Percentiles rank a stretch among this genome's conserved stretches.
These are phyloP conservation scores for Microtus ochrogaster DNA, from an alignment of 2,113 vertebrate genomes.

Conservation along the genomic window DNA sequence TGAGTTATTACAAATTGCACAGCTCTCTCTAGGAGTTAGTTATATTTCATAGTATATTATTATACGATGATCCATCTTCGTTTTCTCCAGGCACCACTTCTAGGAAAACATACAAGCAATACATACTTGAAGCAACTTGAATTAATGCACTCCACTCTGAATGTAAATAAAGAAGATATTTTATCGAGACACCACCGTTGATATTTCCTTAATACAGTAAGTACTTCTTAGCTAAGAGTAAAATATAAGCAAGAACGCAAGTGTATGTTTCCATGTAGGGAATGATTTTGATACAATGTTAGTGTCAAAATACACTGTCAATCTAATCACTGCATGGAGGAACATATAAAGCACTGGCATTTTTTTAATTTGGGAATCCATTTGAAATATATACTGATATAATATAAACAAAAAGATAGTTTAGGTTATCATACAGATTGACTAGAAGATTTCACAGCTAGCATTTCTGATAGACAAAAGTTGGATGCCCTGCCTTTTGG, in stretches of 20 bases:
- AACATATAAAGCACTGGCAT: neutral
- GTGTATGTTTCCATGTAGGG: neutral
- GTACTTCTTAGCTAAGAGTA: neutral
- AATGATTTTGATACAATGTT: neutral
- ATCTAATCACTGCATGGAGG: neutral
- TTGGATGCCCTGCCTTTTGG: neutral
- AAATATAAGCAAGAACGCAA: neutral
- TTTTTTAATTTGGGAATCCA: neutral
- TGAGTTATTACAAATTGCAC: neutral
- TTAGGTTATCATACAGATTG: neutral
- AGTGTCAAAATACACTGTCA: neutral
- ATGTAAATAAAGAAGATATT: neutral
- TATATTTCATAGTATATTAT: constrained; percentile 48
- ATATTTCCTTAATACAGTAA: neutral
- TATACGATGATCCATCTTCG: neutral
- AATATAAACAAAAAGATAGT: neutral
- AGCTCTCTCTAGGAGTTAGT: constrained; percentile 2
- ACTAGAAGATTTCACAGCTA: neutral
- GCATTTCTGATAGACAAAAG: fast-evolving
- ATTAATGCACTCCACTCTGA: neutral
- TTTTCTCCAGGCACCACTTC: neutral
- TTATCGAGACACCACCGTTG: neutral
- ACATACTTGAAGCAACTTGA: neutral
- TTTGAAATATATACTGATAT: neutral
- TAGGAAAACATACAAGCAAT: neutral